Base-by-base conservation (phyloP, 2,888 invertebrate species). In the Ommatoiulus sabulosus region DNA sequence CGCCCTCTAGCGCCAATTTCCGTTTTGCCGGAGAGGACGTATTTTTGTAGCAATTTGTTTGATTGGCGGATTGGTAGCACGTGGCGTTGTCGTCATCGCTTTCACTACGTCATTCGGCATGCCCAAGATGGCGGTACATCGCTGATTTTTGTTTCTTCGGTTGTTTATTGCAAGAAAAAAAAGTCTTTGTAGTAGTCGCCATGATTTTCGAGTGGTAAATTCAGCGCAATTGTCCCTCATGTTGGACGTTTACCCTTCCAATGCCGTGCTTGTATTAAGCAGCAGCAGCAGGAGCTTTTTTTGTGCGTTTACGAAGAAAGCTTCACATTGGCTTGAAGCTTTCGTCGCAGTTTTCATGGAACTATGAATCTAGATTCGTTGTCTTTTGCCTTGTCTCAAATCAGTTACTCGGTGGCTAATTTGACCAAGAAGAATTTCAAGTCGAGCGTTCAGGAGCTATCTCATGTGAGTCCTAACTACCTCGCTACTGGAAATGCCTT, bases 311-410 rank as follows among this genome's bases (percentile, higher is more conserved):
- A 44, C 86, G 63, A 88, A 91, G 96, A 96, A 96, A 96, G 96
- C 96, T 97, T 97, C 96, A 96, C 96, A 95, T 95, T 94, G 94
- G 95, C 96, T 97, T 97, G 97, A 97, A 97, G 97, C 97, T 97
- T 97, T 97, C 97, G 96, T 95, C 95, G 95, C 95, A 95, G 96
- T 94, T 94, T 96, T 95, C 95, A 95, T 95, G 97, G 97, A 97
- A 97, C 96, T 97, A 97, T 97, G 97, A 97, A 97, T 97, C 97
- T 98, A 96, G 98, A 98, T 96, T 96, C 98, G 95, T 96, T 97
- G 95, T 97, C 97, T 95, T 97, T 97, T 96, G 97, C 98, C 95
- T 96, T 98, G 96, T 97, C 97, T 95, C 97, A 98, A 96, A 98
- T 98, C 95, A 97, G 96, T 96, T 96, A 96, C 96, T 96, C 98